Evolutionary conservation across 2,888 invertebrate genomes (phyloP).

Genomic region (Buathra laborator): DNA sequence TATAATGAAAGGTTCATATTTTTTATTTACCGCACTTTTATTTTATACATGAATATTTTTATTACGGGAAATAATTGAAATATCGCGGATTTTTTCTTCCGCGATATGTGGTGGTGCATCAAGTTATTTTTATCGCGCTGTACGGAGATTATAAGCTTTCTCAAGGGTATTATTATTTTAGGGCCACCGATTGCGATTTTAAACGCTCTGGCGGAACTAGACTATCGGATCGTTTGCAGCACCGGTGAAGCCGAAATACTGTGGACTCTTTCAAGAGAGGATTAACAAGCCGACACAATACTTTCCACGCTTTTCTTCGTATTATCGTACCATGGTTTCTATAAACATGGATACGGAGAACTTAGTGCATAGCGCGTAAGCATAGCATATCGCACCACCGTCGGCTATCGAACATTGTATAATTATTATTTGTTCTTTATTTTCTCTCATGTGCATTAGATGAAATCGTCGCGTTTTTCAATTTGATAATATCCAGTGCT

Average conservation of each 20-base stretch:
- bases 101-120: neutral
- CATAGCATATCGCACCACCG: slow-evolving; percentile 34
- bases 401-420: slow-evolving; percentile 38
- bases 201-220: slow-evolving; percentile 91
- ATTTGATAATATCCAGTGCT: neutral
- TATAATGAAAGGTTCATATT: slow-evolving; percentile 87
- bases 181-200: slow-evolving; percentile 90
- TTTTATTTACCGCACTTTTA: slow-evolving; percentile 46
- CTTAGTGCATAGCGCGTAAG: slow-evolving; percentile 16
- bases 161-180: slow-evolving; percentile 75
- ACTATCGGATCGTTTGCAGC: slow-evolving; percentile 91
- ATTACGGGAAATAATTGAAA: no score
- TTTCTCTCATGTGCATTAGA: slow-evolving; percentile 7
- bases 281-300: slow-evolving; percentile 83
- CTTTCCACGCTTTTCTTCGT: slow-evolving; percentile 43
- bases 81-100: neutral
- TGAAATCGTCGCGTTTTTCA: slow-evolving; percentile 15
- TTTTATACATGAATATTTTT: no score
- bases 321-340: slow-evolving; percentile 21
- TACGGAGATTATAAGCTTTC: slow-evolving; percentile 51
- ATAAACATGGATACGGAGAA: slow-evolving; percentile 26
- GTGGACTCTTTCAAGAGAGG: slow-evolving; percentile 93
- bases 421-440: slow-evolving; percentile 25
- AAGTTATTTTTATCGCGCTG: neutral
- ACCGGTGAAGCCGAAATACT: slow-evolving; percentile 93